These are phyloP conservation scores for Melanogrammus aeglefinus DNA, from an alignment of 2,797 vertebrate genomes.

Conservation along the genomic window DNA sequence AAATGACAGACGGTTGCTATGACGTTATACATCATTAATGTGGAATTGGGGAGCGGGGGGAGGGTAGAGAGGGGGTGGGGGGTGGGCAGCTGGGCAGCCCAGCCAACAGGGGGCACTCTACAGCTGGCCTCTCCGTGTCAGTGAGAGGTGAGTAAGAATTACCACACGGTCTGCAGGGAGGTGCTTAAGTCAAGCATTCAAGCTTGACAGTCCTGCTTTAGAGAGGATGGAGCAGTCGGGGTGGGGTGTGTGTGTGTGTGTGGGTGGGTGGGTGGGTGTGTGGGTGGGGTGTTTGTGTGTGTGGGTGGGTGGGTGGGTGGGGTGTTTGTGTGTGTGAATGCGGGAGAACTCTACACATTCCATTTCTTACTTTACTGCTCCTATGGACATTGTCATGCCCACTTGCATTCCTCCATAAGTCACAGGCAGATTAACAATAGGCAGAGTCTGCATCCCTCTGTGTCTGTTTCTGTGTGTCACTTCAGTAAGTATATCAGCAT, in stretches of 20 bases:
- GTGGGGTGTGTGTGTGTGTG: slow-evolving; percentile 9
- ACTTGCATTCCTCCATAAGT: slow-evolving; percentile 34
- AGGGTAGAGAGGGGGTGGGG: too few species aligned
- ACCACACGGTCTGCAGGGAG: slow-evolving; percentile 40
- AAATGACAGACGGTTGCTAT: slow-evolving; percentile 54
- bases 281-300: background rate
- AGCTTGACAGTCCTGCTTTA: slow-evolving; percentile 58
- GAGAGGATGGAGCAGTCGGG: slow-evolving; percentile 30
- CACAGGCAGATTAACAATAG: slow-evolving; percentile 46
- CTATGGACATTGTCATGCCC: slow-evolving; percentile 31
- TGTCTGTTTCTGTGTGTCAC: slow-evolving; percentile 10
- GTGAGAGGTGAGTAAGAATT: slow-evolving; percentile 24
- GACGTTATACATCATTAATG: slow-evolving; percentile 26
- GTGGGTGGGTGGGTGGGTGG: slow-evolving; percentile 4
- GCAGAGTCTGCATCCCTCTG: slow-evolving; percentile 11
- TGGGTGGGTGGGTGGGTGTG: slow-evolving; percentile 4
- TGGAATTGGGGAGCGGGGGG: background rate
- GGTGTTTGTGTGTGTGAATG: too few species aligned
- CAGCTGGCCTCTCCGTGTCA: slow-evolving; percentile 17
- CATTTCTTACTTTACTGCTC: slow-evolving; percentile 59
- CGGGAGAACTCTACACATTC: slow-evolving; percentile 30
- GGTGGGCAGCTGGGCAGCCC: background rate
- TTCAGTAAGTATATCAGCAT: background rate
- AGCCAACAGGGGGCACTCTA: slow-evolving; percentile 29
- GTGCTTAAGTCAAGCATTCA: slow-evolving; percentile 60